Evolutionary conservation across 2,113 vertebrate species (phyloP).

Genomic region (Tricholaema leucomelas): DNA sequence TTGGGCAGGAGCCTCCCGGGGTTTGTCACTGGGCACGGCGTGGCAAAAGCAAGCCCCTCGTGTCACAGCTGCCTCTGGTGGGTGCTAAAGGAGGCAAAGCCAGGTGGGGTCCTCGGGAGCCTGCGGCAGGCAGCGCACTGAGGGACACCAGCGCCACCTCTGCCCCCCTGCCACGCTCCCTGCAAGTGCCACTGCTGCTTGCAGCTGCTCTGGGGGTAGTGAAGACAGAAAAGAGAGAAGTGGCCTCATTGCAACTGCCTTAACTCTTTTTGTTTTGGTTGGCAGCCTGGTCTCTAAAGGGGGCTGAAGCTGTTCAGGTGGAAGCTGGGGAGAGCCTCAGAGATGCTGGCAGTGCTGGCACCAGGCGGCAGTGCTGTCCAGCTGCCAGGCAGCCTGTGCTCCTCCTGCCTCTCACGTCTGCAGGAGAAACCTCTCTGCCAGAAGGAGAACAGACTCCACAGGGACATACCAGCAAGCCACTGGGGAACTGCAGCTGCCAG

Average conservation of each 20-base stretch:
- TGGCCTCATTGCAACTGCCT: neutral
- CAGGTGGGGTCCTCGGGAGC: neutral
- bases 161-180: neutral
- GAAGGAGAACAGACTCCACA: neutral
- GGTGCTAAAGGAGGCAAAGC: neutral
- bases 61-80: neutral
- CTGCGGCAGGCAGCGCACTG: neutral
- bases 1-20: rapidly evolving
- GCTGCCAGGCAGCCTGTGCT: neutral
- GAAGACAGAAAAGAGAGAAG: neutral
- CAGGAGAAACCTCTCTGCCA: neutral
- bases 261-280: neutral
- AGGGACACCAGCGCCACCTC: neutral
- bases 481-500: neutral
- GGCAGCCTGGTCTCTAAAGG: neutral
- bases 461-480: neutral
- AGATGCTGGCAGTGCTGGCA: neutral
- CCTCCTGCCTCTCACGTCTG: neutral
- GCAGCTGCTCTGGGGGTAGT: neutral
- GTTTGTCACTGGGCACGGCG: neutral
- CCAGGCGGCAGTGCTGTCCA: neutral
- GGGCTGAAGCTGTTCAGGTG: neutral
- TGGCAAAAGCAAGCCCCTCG: neutral
- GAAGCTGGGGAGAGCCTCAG: neutral
- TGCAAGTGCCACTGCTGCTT: neutral